phyloP scores from a whole-genome alignment of 2,888 invertebrate genomes.

The Petrolisthes manimaculis region DNA sequence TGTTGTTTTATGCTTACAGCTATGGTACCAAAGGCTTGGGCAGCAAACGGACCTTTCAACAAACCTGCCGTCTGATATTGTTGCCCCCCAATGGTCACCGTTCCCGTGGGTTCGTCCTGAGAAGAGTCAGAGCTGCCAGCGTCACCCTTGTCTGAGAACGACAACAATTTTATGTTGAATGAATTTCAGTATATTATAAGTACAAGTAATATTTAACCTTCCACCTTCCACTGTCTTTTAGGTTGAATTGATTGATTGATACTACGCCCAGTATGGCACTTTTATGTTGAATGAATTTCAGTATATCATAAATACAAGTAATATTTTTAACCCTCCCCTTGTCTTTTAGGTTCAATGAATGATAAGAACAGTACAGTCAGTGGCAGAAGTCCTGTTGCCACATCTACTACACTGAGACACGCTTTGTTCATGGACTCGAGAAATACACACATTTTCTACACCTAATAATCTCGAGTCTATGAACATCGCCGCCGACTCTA shows the following conservation, averaged over 20 bases:
- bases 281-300: too few relatives aligned
- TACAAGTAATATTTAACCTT: background rate
- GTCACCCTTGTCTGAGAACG: constrained; percentile 55
- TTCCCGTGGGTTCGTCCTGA: constrained; percentile 61
- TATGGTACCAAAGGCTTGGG: background rate
- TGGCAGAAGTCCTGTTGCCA: background rate
- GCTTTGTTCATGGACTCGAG: too few relatives aligned
- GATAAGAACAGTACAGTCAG: background rate
- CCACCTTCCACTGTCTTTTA: background rate
- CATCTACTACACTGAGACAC: too few relatives aligned
- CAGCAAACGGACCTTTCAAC: constrained; percentile 63
- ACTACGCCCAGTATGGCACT: too few relatives aligned
- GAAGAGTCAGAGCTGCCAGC: constrained; percentile 62
- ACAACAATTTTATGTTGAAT: background rate
- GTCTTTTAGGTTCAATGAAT: background rate
- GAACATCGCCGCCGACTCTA: too few relatives aligned
- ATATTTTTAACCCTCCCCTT: background rate
- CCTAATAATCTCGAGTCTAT: too few relatives aligned
- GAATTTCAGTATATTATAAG: too few relatives aligned
- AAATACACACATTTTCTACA: too few relatives aligned
- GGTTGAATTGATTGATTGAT: too few relatives aligned
- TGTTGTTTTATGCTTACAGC: too few relatives aligned
- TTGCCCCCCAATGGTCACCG: constrained; percentile 65
- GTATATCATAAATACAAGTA: too few relatives aligned
- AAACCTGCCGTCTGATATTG: constrained; percentile 64